These are phyloP conservation scores for Mastomys natalensis DNA, from an alignment of 2,113 vertebrate genomes.

Conservation along the genomic window DNA sequence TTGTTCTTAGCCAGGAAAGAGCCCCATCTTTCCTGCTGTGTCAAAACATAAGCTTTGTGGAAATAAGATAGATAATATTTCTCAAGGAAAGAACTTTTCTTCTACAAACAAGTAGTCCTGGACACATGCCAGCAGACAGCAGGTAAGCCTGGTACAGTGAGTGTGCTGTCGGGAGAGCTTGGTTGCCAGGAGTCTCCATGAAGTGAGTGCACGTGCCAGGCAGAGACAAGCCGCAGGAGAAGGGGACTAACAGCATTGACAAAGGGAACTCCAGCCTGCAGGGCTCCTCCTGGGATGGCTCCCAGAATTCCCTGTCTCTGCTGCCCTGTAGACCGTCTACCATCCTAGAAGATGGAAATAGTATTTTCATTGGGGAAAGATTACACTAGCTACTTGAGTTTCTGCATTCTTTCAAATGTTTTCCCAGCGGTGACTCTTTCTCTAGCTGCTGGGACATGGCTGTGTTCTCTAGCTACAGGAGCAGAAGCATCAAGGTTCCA, in stretches of 20 bases:
- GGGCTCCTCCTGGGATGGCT: background rate
- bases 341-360: background rate
- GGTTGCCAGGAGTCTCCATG: background rate
- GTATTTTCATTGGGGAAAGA: fast-evolving
- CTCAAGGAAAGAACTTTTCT: background rate
- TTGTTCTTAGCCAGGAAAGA: background rate
- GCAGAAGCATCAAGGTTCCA: background rate
- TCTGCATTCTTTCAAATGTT: background rate
- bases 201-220: background rate
- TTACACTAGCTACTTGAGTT: fast-evolving
- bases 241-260: background rate
- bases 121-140: background rate
- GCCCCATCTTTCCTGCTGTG: background rate
- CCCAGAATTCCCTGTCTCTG: background rate
- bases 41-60: background rate
- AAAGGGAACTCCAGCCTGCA: background rate
- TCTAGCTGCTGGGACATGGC: background rate
- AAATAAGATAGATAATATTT: constrained; percentile 16
- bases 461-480: background rate
- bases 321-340: too few relatives aligned
- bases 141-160: background rate
- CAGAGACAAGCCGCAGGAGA: background rate
- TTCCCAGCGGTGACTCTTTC: background rate
- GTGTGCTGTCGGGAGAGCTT: background rate
- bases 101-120: background rate